Percentiles rank a stretch among this genome's conserved stretches.
These are phyloP conservation scores for Drosophila murphyi DNA, from an alignment of 1,140 invertebrate genomes.

Conservation along the genomic window DNA sequence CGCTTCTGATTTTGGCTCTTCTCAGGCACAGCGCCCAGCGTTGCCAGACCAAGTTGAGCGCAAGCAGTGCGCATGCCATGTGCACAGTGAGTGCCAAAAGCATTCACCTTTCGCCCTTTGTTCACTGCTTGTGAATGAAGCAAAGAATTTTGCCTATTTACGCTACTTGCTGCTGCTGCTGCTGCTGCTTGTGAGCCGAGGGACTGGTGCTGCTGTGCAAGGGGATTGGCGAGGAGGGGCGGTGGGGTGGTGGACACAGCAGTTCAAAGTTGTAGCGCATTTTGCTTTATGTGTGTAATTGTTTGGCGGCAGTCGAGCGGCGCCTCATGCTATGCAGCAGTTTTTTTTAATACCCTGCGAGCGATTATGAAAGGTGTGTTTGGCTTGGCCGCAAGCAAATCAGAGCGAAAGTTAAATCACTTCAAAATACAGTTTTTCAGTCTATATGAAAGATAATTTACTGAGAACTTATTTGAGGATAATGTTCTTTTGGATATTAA, in stretches of 20 bases:
- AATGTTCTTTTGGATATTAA: too few species aligned
- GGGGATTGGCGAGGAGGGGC: neutral
- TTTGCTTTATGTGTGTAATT: conserved; percentile 76
- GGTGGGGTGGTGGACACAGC: conserved; percentile 17
- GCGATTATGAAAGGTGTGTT: neutral
- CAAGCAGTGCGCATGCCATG: conserved; percentile 26
- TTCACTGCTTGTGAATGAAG: conserved; percentile 68
- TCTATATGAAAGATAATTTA: too few species aligned
- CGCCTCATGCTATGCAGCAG: conserved; percentile 49
- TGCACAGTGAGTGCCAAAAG: conserved; percentile 45
- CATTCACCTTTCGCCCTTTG: conserved; percentile 5
- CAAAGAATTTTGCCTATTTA: conserved; percentile 61
- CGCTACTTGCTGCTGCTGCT: conserved; percentile 40
- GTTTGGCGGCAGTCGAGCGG: conserved; percentile 61
- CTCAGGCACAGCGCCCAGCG: conserved; percentile 8
- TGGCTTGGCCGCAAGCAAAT: neutral
- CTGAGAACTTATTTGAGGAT: too few species aligned
- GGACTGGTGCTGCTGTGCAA: neutral
- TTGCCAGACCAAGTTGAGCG: conserved; percentile 45
- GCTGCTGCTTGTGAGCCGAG: neutral
- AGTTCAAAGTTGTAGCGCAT: conserved; percentile 75
- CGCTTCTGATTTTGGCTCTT: neutral
- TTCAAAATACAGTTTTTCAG: too few species aligned
- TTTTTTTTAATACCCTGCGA: conserved; percentile 32
- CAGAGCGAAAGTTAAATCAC: neutral